These are phyloP conservation scores for Tinamus guttatus DNA, from an alignment of 2,113 vertebrate genomes.

Conservation along the genomic window DNA sequence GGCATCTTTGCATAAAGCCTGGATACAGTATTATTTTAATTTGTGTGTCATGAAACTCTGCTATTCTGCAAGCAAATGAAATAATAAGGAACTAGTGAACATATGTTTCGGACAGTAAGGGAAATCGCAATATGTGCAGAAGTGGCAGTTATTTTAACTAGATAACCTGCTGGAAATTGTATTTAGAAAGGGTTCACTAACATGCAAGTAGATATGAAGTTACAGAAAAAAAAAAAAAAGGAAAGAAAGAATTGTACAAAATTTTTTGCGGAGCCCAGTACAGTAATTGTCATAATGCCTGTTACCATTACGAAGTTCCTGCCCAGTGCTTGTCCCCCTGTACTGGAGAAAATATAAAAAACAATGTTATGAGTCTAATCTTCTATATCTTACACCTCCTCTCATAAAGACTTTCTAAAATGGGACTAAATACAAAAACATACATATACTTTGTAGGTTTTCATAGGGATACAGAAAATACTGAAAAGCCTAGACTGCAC, in stretches of 20 bases:
- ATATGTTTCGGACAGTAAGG: not conserved
- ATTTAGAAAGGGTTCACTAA: not conserved
- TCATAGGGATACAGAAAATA: not conserved
- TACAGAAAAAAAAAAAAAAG: not conserved
- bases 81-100: not conserved
- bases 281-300: not conserved
- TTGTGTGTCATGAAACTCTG: not conserved
- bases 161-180: no score
- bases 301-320: not conserved
- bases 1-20: not conserved
- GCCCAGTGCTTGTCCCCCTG: not conserved
- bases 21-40: not conserved
- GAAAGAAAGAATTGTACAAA: not conserved
- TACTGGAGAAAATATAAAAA: not conserved
- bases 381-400: not conserved
- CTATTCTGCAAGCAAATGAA: not conserved
- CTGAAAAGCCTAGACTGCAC: not conserved
- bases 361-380: fast-evolving
- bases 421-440: not conserved
- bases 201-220: not conserved
- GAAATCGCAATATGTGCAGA: not conserved
- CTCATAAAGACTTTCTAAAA: not conserved
- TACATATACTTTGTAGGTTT: not conserved
- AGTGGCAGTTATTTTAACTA: not conserved
- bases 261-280: not conserved